Conservation (phyloP, 64 coral and sea anemone species). For the Acropora tenuis region DNA sequence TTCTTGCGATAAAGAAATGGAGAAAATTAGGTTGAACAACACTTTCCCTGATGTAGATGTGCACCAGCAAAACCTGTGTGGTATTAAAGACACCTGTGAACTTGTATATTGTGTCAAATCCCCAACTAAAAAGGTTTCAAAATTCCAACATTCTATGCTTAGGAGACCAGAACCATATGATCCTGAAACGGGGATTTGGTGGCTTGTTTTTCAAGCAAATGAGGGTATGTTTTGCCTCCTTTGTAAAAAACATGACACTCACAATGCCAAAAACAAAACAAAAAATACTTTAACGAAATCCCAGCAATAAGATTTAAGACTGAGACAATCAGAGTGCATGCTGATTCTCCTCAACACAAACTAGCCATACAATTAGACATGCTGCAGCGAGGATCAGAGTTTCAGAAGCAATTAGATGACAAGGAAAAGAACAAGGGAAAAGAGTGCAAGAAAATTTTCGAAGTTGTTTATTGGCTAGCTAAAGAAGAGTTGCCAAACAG, state of each 20-base stretch:
- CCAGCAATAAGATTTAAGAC: conserved; percentile 25
- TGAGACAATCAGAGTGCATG: conserved; percentile 40
- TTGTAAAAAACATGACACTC: conserved; percentile 44
- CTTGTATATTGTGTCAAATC: conserved; percentile 45
- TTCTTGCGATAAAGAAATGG: conserved; percentile 37
- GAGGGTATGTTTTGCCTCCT: conserved; percentile 52
- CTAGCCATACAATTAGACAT: conserved; percentile 32
- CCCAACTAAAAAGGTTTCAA: conserved; percentile 44
- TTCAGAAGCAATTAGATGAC: conserved; percentile 43
- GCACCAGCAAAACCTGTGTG: conserved; percentile 48
- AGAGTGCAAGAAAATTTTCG: conserved; percentile 38
- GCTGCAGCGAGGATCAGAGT: conserved; percentile 32
- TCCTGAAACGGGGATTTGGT: conserved; percentile 36
- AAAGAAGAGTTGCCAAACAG: conserved; percentile 30
- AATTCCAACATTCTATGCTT: conserved; percentile 44
- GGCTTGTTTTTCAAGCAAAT: conserved; percentile 45
- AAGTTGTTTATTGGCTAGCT: conserved; percentile 45
- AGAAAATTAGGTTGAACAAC: conserved; percentile 43
- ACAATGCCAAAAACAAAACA: conserved; percentile 34
- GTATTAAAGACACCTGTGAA: conserved; percentile 47
- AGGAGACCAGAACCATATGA: conserved; percentile 49
- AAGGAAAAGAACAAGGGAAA: conserved; percentile 47
- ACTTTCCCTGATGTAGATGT: conserved; percentile 39
- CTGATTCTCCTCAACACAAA: conserved; percentile 50
- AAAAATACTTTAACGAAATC: conserved; percentile 28